A percentile compares a stretch with the other conserved stretches of the same genome.
Evolutionary conservation across 2,113 vertebrate genomes (phyloP).

Genomic region (Monarcha castaneiventris): DNA sequence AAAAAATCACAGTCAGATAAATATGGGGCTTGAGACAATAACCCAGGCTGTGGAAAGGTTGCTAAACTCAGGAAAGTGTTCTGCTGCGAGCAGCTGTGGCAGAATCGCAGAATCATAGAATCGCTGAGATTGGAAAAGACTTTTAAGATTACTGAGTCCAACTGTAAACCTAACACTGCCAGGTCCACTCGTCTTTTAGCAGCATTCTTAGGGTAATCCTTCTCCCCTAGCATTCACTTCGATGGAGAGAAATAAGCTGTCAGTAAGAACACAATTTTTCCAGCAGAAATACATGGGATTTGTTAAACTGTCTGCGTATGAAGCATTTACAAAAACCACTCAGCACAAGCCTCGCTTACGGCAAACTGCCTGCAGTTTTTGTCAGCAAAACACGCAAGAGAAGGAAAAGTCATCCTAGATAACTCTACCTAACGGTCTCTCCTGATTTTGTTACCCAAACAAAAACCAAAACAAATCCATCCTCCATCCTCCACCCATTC

Average conservation of each 20-base stretch:
- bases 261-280: not conserved
- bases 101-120: not conserved
- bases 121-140: not conserved
- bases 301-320: not conserved
- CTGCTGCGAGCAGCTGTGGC: not conserved
- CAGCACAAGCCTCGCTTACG: not conserved
- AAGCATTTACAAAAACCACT: not conserved
- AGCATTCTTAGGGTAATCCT: not conserved
- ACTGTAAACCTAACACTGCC: not conserved
- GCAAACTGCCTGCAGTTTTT: not conserved
- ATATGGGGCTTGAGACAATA: not conserved
- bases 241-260: not conserved
- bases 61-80: not conserved
- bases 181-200: not conserved
- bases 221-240: not conserved
- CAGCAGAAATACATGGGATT: not conserved
- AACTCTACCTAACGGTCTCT: not conserved
- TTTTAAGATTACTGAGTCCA: not conserved
- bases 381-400: not conserved
- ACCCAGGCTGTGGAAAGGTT: not conserved
- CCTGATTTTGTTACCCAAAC: constrained; percentile 46
- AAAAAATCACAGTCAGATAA: not conserved
- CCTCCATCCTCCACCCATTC: not conserved
- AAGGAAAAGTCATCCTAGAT: not conserved
- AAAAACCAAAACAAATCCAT: constrained; percentile 44